Base-by-base conservation (phyloP, 92 coral and sea anemone species). In the Metridium senile region DNA sequence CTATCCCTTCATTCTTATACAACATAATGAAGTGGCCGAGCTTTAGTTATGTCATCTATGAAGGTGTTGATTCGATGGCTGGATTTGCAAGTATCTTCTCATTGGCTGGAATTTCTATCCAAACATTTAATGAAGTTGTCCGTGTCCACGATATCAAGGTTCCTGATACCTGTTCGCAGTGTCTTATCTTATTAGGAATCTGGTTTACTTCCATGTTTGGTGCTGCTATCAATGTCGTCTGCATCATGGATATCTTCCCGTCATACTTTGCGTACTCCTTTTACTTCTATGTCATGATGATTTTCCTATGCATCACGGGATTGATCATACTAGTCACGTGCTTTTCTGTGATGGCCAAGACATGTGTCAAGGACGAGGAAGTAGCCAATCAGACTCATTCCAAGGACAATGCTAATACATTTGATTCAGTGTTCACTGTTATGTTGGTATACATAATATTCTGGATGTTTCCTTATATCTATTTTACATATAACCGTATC, bases 21-120 rank as follows among this genome's bases (percentile, higher is more conserved):
- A 84, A 88, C 63, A 23, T 88, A 66, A 22, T 33, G 45, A 58
- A 75, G 53, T 83, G 92, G 92, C 92, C 92, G 13, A 74, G 67
- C 29, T 69, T 58, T 26, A 58, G 79, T 23, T 88, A 66, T 53
- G 73, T 72, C 28, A 70, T 80, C 18, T 88, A 88, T 47, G 89
- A 88, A 56, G 89, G 85, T 9, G 33, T 66, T 59, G 92, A 88
- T 58, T 80, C 85, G 17, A 19, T 47, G 33, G 70, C 86, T 26
- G 89, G 92, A 1, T 74, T 84, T 9, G 78, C 74, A 16, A 68
- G 75, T 1, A 64, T 77, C 1, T 75, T 85, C 53, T 62, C 86
- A 51, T 77, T 87, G 26, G 78, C 75, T n/a, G 78, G 77, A 25
- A 73, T 87, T 20, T 82, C 91, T 0, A 57, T 78, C 16, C 84